Percentiles rank a stretch among this genome's conserved stretches.
phyloP scores from a whole-genome alignment of 2,113 vertebrate genomes.

The Craseonycteris thonglongyai region DNA sequence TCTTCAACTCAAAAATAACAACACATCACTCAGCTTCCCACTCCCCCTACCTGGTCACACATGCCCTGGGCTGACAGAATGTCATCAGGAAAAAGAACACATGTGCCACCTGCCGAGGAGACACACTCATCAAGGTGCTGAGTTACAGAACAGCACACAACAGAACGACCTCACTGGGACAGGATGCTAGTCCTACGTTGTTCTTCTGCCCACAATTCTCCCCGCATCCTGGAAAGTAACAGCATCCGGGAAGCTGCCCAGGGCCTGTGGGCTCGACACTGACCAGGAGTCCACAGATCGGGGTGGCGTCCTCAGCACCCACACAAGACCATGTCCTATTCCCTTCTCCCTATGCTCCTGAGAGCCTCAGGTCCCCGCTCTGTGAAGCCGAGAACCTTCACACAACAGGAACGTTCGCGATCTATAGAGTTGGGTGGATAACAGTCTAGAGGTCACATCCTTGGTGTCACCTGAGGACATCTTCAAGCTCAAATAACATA shows the following conservation, averaged over 20 bases:
- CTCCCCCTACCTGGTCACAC: not conserved
- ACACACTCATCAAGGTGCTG: rapidly evolving
- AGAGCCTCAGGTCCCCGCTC: rapidly evolving
- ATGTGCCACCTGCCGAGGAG: not conserved
- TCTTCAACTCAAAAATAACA: constrained; percentile 55
- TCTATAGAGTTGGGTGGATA: not conserved
- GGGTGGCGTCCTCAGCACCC: not conserved
- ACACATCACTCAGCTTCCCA: not conserved
- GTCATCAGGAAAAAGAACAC: not conserved
- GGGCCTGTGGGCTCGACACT: not conserved
- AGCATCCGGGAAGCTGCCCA: not conserved
- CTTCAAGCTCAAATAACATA: not conserved
- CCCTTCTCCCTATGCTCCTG: not conserved
- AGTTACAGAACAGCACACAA: not conserved
- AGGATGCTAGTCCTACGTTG: not conserved
- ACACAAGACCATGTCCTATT: rapidly evolving
- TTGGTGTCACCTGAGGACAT: not conserved
- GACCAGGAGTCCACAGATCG: not conserved
- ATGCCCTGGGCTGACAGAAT: not conserved
- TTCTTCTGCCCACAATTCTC: not conserved
- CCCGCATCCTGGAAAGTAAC: not conserved
- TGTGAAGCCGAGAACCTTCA: not conserved
- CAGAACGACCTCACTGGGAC: rapidly evolving
- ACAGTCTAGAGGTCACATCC: not conserved
- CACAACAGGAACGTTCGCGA: not conserved